Conservation (phyloP, 1,140 invertebrate species). For the Sipha flava region DNA sequence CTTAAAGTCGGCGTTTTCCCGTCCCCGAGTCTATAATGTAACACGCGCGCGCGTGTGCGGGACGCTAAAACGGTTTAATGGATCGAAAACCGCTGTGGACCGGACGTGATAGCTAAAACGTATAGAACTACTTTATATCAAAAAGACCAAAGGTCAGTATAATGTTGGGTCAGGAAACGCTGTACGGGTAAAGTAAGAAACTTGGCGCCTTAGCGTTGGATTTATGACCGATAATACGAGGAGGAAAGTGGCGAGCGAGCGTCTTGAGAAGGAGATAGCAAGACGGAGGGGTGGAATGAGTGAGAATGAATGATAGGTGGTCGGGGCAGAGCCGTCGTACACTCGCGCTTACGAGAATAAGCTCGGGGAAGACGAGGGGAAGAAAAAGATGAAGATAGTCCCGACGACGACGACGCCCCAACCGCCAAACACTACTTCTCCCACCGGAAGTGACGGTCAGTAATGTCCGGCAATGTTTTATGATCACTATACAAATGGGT, state of each 20-base stretch:
- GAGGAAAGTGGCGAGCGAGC: neutral
- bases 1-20: neutral
- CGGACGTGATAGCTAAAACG: slow-evolving; percentile 13
- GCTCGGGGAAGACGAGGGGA: neutral
- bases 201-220: slow-evolving; percentile 15
- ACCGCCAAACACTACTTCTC: neutral
- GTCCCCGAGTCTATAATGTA: neutral
- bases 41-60: neutral
- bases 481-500: neutral
- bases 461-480: slow-evolving; percentile 25
- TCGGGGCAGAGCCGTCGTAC: neutral
- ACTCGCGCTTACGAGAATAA: neutral
- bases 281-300: neutral
- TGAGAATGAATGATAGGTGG: neutral
- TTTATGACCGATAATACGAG: neutral
- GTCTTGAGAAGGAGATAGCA: neutral
- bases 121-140: slow-evolving; percentile 21
- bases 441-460: slow-evolving; percentile 15
- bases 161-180: slow-evolving; percentile 28
- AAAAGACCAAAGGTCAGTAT: slow-evolving; percentile 22
- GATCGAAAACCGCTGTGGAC: slow-evolving; percentile 31
- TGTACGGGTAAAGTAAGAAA: slow-evolving; percentile 24
- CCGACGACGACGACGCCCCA: neutral
- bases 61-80: slow-evolving; percentile 32
- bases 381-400: neutral